A percentile compares a stretch with the other conserved stretches of the same genome.
phyloP scores from a whole-genome alignment of 1,140 invertebrate species.

The Caenorhabditis brenneri region DNA sequence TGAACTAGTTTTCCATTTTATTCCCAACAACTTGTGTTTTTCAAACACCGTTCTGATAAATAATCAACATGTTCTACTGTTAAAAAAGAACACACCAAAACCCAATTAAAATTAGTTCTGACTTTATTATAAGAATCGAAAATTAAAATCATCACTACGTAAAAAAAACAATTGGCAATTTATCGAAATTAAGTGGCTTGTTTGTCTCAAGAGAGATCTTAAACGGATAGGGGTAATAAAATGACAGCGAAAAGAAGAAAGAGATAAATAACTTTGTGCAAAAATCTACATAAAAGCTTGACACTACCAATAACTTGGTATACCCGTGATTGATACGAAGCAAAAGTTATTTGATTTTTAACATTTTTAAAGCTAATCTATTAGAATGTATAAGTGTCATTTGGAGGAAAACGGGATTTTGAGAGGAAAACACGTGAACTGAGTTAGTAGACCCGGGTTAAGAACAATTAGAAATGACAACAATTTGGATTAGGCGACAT shows the following conservation, averaged over 20 bases:
- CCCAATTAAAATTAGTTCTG: too few species aligned
- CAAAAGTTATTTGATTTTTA: background rate
- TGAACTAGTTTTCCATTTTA: too few species aligned
- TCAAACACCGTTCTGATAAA: too few species aligned
- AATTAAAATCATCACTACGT: background rate
- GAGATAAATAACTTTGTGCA: conserved; percentile 18
- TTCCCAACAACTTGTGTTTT: too few species aligned
- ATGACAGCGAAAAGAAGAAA: background rate
- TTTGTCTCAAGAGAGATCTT: conserved; percentile 8
- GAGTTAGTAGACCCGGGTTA: background rate
- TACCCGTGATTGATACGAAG: background rate
- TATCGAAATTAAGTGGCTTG: background rate
- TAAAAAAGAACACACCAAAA: too few species aligned
- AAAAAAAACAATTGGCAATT: background rate
- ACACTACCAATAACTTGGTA: background rate
- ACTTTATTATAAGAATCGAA: background rate
- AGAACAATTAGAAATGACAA: background rate
- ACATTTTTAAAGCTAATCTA: background rate
- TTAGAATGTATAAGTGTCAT: background rate
- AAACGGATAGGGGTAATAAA: background rate
- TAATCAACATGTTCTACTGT: too few species aligned
- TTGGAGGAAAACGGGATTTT: background rate
- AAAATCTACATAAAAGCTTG: background rate
- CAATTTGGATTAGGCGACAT: background rate
- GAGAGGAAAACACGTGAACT: background rate